Evolutionary conservation across 1,140 invertebrate species (phyloP), one percentile per base, ranked within the genome.

Genomic region (Neodiprion fabricii): DNA sequence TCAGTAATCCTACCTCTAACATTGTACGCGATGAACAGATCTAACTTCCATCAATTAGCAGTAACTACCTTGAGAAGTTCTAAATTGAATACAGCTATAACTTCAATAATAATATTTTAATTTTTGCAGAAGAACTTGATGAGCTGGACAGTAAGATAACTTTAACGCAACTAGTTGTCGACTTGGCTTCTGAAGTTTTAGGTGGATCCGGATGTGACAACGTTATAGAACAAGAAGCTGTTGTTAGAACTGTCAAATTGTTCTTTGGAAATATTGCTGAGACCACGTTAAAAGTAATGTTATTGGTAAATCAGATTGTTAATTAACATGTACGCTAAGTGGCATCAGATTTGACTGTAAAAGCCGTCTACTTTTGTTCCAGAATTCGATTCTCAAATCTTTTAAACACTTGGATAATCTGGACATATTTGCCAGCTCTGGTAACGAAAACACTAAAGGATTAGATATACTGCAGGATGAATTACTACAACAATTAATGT

Each of bases 141-240:
- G 86, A 85, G 67, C 72, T 87, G n/a, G 85, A 87, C 72, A 81
- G 82, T 5, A 83, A 83, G 71, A 74, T 87, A 74, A 82, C 77
- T 14, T 76, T 87, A 68, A 87, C 85, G 11, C 83, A 84, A 69
- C 81, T 80, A n/a, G 69, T 74, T 53, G 74, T 87, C 72, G 86
- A 87, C 74, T 73, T 87, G 28, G 76, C 86, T 9, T 87, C 85
- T 70, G 86, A 87, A 74, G 77, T 87, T 73, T 74, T 87, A 49
- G 76, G 79, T 21, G 86, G 85, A 1, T 78, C 86, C 72, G 79
- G 80, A 47, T 86, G 85, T 79, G 84, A 79, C 9, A 87, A 81
- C 70, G 80, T 81, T 5, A 78, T 86, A 14, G 83, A 85, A 47
- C 85, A 87, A 73, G 85, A 87, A 77, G 79, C 83, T 9, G 85